Evolutionary conservation across 2,888 invertebrate genomes (phyloP).

Genomic region (Allygus modestus): DNA sequence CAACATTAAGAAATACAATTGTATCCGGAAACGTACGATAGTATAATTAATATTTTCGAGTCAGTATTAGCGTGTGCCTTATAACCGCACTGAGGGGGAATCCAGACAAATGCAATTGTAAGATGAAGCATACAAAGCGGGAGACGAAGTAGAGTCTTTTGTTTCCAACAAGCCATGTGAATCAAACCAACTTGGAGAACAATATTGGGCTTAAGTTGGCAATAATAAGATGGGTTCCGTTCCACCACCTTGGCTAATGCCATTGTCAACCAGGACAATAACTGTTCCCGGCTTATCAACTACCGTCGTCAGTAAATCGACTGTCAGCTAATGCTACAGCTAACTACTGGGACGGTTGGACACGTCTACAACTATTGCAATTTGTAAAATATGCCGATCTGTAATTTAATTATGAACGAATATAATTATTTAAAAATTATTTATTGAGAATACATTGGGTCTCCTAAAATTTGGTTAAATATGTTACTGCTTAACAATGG

Average conservation of each 20-base stretch:
- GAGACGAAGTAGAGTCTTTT: background rate
- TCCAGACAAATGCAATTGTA: constrained; percentile 25
- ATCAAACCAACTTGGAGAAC: constrained; percentile 52
- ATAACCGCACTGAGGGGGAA: background rate
- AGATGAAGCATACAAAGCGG: constrained; percentile 20
- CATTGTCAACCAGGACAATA: constrained; percentile 25
- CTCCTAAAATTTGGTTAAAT: no score
- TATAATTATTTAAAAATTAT: no score
- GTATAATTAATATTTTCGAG: no score
- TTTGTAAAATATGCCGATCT: no score
- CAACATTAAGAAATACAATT: no score
- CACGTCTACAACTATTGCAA: no score
- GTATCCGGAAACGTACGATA: no score
- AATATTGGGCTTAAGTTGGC: constrained; percentile 58
- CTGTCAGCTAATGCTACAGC: constrained; percentile 7
- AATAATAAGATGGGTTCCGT: constrained; percentile 53
- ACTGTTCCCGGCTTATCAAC: constrained; percentile 30
- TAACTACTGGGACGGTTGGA: background rate
- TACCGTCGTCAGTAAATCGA: constrained; percentile 7
- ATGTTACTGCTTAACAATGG: no score
- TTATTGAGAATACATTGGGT: no score
- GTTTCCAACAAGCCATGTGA: constrained; percentile 32
- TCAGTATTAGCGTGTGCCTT: no score
- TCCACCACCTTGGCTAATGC: constrained; percentile 53
- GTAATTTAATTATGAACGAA: no score